Conservation (phyloP, 2,797 vertebrate species). For the Pelobates cultripes region DNA sequence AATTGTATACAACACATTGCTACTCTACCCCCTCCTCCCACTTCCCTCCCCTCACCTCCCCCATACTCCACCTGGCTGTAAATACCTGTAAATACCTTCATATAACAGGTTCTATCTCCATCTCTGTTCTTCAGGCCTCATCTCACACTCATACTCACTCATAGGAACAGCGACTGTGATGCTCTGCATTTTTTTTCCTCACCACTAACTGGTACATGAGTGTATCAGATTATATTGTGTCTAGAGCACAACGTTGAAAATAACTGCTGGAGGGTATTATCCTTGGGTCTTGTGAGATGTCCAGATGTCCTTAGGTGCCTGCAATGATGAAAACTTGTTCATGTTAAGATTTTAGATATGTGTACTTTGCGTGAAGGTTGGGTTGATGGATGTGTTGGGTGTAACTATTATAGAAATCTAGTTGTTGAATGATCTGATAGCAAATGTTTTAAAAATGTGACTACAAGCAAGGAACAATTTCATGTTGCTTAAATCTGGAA, state of each 20-base stretch:
- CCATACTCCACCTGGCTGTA: too few relatives aligned
- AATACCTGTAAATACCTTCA: too few relatives aligned
- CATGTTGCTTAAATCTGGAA: too few relatives aligned
- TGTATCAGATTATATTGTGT: neutral
- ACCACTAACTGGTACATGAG: neutral
- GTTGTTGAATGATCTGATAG: neutral
- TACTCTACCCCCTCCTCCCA: too few relatives aligned
- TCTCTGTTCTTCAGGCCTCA: too few relatives aligned
- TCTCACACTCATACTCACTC: too few relatives aligned
- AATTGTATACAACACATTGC: too few relatives aligned
- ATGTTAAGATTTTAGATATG: neutral
- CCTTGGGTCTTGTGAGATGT: slow-evolving; percentile 11
- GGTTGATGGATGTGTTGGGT: slow-evolving; percentile 1
- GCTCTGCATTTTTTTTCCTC: too few relatives aligned
- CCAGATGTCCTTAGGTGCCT: slow-evolving; percentile 16
- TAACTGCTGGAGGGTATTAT: neutral
- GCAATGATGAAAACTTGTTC: slow-evolving; percentile 15
- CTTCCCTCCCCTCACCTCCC: too few relatives aligned
- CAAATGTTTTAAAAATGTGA: neutral
- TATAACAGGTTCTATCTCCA: too few relatives aligned
- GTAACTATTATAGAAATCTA: neutral
- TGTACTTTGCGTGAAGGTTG: neutral
- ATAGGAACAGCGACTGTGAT: too few relatives aligned
- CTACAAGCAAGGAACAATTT: neutral
- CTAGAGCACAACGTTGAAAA: slow-evolving; percentile 4